Conservation (phyloP, 2,888 invertebrate genomes). For the Cheilosia grossa region DNA sequence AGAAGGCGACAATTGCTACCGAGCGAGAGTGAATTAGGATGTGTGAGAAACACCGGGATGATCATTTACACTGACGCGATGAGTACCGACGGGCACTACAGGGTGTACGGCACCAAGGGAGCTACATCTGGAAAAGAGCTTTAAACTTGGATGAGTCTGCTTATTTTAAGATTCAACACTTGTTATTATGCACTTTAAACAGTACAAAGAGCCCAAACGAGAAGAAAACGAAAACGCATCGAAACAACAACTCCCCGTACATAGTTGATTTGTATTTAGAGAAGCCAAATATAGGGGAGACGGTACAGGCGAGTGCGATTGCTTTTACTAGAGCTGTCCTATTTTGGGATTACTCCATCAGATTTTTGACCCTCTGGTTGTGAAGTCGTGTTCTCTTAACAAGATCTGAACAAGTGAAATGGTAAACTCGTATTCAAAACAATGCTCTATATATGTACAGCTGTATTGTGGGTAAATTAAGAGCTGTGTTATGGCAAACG, state of each 20-base stretch:
- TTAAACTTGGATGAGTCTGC: slow-evolving; percentile 23
- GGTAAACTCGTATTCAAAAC: slow-evolving; percentile 8
- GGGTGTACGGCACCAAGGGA: background rate
- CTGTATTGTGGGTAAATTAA: slow-evolving; percentile 14
- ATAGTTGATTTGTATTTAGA: background rate
- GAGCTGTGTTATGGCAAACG: background rate
- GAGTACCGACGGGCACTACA: too few species aligned
- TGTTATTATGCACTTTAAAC: slow-evolving; percentile 56
- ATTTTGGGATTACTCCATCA: slow-evolving; percentile 52
- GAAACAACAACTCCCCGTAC: slow-evolving; percentile 16
- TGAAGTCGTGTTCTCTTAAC: slow-evolving; percentile 19
- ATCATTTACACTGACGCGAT: background rate
- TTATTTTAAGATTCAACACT: slow-evolving; percentile 55
- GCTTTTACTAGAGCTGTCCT: slow-evolving; percentile 40
- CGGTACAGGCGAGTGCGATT: slow-evolving; percentile 7
- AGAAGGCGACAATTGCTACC: slow-evolving; percentile 60
- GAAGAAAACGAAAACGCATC: slow-evolving; percentile 23
- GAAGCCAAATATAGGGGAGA: background rate
- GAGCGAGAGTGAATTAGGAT: slow-evolving; percentile 59
- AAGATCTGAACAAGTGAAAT: slow-evolving; percentile 35
- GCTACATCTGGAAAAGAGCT: slow-evolving; percentile 42
- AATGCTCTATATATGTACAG: background rate
- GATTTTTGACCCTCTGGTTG: slow-evolving; percentile 59
- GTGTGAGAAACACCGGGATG: slow-evolving; percentile 51
- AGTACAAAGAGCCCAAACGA: slow-evolving; percentile 1